Base-by-base conservation (phyloP, 37 sponge, comb jelly and placozoan species). In the Halisarca cf. caerulea region DNA sequence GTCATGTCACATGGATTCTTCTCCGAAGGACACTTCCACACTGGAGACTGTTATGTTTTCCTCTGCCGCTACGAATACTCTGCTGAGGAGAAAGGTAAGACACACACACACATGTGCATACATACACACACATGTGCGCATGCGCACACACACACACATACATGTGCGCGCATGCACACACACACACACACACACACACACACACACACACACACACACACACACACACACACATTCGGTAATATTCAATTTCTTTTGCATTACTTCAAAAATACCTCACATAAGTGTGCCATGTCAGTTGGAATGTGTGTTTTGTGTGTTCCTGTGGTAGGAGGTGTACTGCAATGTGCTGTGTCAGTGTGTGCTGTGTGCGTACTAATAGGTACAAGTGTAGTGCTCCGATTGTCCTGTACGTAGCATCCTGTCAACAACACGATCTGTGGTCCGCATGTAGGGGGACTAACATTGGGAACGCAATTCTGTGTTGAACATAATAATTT, bases 1-100 rank as follows among this genome's bases (percentile, higher is more conserved):
- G n/a, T n/a, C n/a, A 25, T 39, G 17, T 70, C 64, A 59, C 14
- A 51, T 47, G 51, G 51, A 47, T 11, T 47, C 11, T 11, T 11
- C 51, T 47, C 11, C 51, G n/a, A n/a, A 87, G 97, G 98, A 8
- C 92, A 94, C 79, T 98, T 96, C 82, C 96, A 95, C 87, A 87
- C 86, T 58, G 95, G 85, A 8, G 89, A 94, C 66, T 94, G 96
- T 74, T 98, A 98, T 66, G 93, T 95, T 45, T 98, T 95, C 73
- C 90, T 98, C 23, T 96, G 96, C 57, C 91, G 86, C 4, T 96
- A 94, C 66, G 83, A 82, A 24, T 62, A 89, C 42, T 80, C 84
- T 17, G 40, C 71, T 3, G 90, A 89, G 51, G 90, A 80, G 54
- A 93, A 47, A 47, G 64, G 64, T 30, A 23, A 62, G 30, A 62